Percentiles rank a stretch among this genome's conserved stretches.
These are phyloP conservation scores for Scartelaos histophorus DNA, from an alignment of 2,113 vertebrate species.

Conservation along the genomic window DNA sequence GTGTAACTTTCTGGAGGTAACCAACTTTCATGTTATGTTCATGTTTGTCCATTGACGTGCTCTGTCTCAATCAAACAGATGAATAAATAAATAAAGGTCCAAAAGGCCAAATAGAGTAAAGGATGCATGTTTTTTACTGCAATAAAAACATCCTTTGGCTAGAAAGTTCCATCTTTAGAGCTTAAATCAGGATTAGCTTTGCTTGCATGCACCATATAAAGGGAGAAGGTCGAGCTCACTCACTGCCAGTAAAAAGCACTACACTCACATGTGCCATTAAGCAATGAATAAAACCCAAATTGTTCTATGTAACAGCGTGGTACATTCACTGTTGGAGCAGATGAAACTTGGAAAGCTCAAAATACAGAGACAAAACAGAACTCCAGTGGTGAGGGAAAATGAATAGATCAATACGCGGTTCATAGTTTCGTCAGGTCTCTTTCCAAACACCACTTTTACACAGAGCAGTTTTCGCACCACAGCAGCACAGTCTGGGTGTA, in stretches of 20 bases:
- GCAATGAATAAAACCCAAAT: background rate
- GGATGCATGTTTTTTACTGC: too few relatives aligned
- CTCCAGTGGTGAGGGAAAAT: background rate
- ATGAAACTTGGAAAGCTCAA: conserved; percentile 1
- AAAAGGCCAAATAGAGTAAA: too few relatives aligned
- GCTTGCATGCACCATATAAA: background rate
- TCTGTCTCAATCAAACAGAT: too few relatives aligned
- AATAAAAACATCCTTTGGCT: too few relatives aligned
- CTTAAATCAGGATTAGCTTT: background rate
- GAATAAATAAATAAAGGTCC: too few relatives aligned
- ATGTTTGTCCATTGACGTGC: too few relatives aligned
- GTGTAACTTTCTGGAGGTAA: too few relatives aligned
- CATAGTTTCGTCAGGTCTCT: background rate
- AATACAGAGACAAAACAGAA: conserved; percentile 1
- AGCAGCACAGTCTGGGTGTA: background rate
- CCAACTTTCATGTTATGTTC: too few relatives aligned
- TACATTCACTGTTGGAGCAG: background rate
- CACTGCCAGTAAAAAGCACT: background rate
- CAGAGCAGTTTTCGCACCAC: conserved; percentile 8
- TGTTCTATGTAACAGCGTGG: background rate
- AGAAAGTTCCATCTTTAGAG: too few relatives aligned
- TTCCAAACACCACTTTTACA: background rate
- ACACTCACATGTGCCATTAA: background rate
- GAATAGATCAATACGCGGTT: background rate
- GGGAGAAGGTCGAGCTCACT: background rate